Evolutionary conservation across 2,113 vertebrate genomes (phyloP).

Genomic region (Marmota flaviventris): DNA sequence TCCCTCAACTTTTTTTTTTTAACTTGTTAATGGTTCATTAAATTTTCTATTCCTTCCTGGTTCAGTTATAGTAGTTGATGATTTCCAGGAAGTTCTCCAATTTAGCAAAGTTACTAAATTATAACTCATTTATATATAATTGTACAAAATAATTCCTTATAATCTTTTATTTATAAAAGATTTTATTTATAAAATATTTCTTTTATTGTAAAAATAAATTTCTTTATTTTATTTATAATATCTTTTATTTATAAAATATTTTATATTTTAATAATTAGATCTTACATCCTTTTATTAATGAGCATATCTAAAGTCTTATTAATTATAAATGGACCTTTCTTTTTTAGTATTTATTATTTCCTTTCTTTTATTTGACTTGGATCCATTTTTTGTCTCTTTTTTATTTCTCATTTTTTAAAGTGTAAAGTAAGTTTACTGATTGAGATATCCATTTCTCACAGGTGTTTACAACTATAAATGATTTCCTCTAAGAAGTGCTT

Average conservation of each 20-base stretch:
- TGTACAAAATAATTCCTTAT: background rate
- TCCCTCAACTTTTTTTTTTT: background rate
- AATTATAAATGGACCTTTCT: background rate
- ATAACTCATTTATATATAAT: background rate
- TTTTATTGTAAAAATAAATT: too few species aligned
- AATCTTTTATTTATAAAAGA: background rate
- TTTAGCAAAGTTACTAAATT: background rate
- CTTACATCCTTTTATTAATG: too few species aligned
- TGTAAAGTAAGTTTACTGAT: too few species aligned
- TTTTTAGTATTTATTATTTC: background rate
- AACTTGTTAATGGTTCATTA: background rate
- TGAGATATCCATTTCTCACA: too few species aligned
- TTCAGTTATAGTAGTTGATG: background rate
- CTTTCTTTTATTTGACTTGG: background rate
- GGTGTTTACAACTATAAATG: too few species aligned
- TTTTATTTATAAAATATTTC: too few species aligned
- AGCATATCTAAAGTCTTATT: background rate
- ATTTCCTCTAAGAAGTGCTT: too few species aligned
- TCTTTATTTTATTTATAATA: too few species aligned
- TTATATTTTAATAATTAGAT: background rate
- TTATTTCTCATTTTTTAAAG: background rate
- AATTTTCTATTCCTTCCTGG: background rate
- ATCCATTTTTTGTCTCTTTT: background rate
- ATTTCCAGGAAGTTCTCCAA: background rate
- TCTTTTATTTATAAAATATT: too few species aligned